Evolutionary conservation across 2,888 invertebrate genomes (phyloP).

Genomic region (Lobophora halterata): DNA sequence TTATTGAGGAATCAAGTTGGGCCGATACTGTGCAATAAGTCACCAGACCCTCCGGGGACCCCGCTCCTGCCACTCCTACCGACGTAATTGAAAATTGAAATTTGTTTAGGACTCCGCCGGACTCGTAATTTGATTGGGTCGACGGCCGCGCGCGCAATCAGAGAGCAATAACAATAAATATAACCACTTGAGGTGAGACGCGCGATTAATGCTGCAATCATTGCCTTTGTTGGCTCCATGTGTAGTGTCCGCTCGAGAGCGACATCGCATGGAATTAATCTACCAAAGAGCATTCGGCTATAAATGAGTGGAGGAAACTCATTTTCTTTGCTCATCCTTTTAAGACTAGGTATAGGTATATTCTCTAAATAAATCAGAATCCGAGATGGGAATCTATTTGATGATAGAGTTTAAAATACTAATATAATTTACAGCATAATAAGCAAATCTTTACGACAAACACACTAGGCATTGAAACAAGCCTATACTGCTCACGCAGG

Average conservation of each 20-base stretch:
- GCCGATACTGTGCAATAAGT: slow-evolving; percentile 65
- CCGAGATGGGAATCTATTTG: too few relatives aligned
- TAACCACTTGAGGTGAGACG: slow-evolving; percentile 55
- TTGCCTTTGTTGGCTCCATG: slow-evolving; percentile 39
- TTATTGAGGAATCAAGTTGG: slow-evolving; percentile 59
- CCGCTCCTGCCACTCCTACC: slow-evolving; percentile 53
- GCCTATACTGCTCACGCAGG: slow-evolving; percentile 24
- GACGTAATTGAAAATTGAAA: slow-evolving; percentile 79
- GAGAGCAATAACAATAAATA: slow-evolving; percentile 70
- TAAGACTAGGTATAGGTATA: too few relatives aligned
- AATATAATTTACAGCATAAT: slow-evolving; percentile 17
- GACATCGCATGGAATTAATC: slow-evolving; percentile 45
- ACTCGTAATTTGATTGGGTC: slow-evolving; percentile 70
- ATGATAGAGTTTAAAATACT: slow-evolving; percentile 1
- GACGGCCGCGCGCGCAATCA: slow-evolving; percentile 61
- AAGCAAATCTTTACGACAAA: slow-evolving; percentile 25
- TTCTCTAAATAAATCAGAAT: too few relatives aligned
- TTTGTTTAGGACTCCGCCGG: slow-evolving; percentile 74
- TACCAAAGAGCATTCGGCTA: slow-evolving; percentile 40
- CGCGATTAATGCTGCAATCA: slow-evolving; percentile 45
- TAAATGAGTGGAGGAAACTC: slow-evolving; percentile 25
- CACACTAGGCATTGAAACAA: slow-evolving; percentile 20
- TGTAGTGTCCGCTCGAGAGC: slow-evolving; percentile 33
- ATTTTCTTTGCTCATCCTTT: slow-evolving; percentile 15
- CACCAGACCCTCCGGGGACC: slow-evolving; percentile 63